These are phyloP conservation scores for Echinops telfairi DNA, from an alignment of 2,113 vertebrate species.

Conservation along the genomic window DNA sequence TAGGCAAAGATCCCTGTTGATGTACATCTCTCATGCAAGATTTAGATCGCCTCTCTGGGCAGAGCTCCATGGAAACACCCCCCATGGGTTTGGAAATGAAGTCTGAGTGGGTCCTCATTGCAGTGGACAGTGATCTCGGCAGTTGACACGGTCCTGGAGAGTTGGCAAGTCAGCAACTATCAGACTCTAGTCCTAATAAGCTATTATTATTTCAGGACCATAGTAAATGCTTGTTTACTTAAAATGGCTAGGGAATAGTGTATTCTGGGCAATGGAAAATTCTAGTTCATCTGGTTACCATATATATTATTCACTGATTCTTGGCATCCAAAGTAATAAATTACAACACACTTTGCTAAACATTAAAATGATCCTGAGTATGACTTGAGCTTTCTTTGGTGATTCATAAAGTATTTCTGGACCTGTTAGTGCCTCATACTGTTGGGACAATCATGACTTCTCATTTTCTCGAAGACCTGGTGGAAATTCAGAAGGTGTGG, in stretches of 20 bases:
- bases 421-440: not conserved
- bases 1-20: slow-evolving; percentile 84
- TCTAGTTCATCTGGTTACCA: slow-evolving; percentile 70
- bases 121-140: slow-evolving; percentile 44
- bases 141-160: slow-evolving; percentile 65
- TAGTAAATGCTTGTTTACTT: slow-evolving; percentile 68
- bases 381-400: slow-evolving; percentile 59
- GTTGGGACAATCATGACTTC: not conserved
- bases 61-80: slow-evolving; percentile 83
- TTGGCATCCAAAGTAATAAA: slow-evolving; percentile 68
- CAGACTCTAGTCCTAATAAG: slow-evolving; percentile 34
- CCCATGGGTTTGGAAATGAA: slow-evolving; percentile 77
- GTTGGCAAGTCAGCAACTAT: slow-evolving; percentile 47
- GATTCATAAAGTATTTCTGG: slow-evolving; percentile 42
- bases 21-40: slow-evolving; percentile 84
- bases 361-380: slow-evolving; percentile 24
- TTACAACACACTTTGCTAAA: slow-evolving; percentile 62
- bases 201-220: slow-evolving; percentile 63
- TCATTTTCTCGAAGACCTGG: slow-evolving; percentile 24
- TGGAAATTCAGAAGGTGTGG: slow-evolving; percentile 14
- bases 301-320: slow-evolving; percentile 58
- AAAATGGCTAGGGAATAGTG: slow-evolving; percentile 42
- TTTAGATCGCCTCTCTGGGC: slow-evolving; percentile 83
- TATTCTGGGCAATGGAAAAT: slow-evolving; percentile 74
- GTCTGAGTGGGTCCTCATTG: slow-evolving; percentile 70